phyloP scores from a whole-genome alignment of 2,113 vertebrate genomes.

The Sinocyclocheilus grahami region DNA sequence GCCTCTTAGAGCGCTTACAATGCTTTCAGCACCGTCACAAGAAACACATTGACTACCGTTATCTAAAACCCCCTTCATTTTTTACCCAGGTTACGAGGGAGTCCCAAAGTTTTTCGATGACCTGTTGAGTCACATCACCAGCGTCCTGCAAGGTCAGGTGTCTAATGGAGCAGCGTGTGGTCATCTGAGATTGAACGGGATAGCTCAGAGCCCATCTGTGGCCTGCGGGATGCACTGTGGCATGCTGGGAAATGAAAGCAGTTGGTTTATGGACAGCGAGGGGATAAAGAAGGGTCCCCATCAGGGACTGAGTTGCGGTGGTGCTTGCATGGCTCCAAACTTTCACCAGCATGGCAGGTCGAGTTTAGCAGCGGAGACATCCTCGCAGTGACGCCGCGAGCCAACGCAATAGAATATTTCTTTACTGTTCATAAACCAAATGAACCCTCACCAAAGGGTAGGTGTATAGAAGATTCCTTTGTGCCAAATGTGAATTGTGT shows the following conservation, averaged over 20 bases:
- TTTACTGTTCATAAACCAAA: conserved; percentile 24
- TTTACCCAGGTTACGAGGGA: conserved; percentile 82
- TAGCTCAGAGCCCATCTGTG: conserved; percentile 59
- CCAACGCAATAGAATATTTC: conserved; percentile 6
- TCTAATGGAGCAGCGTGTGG: conserved; percentile 52
- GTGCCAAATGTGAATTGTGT: conserved; percentile 13
- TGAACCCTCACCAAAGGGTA: neutral
- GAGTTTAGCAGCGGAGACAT: conserved; percentile 81
- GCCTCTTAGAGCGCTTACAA: neutral
- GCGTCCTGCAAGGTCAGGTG: conserved; percentile 74
- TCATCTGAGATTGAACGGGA: conserved; percentile 69
- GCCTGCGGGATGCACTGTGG: conserved; percentile 71
- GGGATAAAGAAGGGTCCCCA: conserved; percentile 75
- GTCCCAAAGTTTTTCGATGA: conserved; percentile 85
- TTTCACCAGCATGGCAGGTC: conserved; percentile 85
- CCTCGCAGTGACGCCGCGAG: conserved; percentile 77
- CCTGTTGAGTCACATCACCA: conserved; percentile 83
- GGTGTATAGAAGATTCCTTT: neutral
- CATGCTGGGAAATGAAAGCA: conserved; percentile 77
- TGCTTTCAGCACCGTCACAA: neutral
- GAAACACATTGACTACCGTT: neutral
- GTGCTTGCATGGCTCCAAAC: conserved; percentile 75
- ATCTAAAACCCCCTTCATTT: neutral
- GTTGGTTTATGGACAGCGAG: conserved; percentile 78
- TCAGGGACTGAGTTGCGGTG: conserved; percentile 80